Percentiles rank a stretch among this genome's conserved stretches.
Evolutionary conservation across 2,888 invertebrate species (phyloP).

Genomic region (Plebejus argus): DNA sequence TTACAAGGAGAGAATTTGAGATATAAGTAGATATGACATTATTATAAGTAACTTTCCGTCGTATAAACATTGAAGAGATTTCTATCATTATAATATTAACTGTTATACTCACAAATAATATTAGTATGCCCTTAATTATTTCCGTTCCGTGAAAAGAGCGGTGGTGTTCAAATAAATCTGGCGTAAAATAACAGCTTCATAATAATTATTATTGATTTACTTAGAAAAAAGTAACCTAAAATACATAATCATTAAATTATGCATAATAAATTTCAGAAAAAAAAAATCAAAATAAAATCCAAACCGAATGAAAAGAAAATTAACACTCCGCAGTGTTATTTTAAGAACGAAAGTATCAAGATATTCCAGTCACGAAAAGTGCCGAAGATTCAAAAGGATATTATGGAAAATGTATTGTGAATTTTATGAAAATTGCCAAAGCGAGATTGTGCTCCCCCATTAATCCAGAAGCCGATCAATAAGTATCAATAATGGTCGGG

Average conservation of each 20-base stretch:
- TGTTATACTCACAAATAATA: no score
- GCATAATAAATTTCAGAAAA: not conserved
- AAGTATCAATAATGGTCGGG: constrained; percentile 16
- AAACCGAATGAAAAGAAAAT: not conserved
- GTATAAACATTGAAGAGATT: no score
- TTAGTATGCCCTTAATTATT: no score
- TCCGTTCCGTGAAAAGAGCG: no score
- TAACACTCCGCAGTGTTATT: not conserved
- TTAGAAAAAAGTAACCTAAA: no score
- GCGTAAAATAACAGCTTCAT: no score
- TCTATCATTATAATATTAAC: no score
- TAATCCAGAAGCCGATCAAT: not conserved
- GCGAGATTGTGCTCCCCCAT: not conserved
- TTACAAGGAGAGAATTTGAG: not conserved
- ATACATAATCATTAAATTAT: no score
- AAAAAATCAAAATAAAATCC: not conserved
- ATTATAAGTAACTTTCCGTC: no score
- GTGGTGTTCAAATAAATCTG: no score
- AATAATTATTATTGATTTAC: no score
- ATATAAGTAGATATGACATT: not conserved
- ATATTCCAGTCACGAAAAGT: not conserved
- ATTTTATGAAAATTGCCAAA: constrained; percentile 16
- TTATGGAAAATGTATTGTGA: constrained; percentile 24
- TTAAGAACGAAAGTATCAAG: not conserved
- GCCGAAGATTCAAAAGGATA: constrained; percentile 15